Conservation (phyloP, 2,888 invertebrate genomes). For the Netelia melanura region DNA sequence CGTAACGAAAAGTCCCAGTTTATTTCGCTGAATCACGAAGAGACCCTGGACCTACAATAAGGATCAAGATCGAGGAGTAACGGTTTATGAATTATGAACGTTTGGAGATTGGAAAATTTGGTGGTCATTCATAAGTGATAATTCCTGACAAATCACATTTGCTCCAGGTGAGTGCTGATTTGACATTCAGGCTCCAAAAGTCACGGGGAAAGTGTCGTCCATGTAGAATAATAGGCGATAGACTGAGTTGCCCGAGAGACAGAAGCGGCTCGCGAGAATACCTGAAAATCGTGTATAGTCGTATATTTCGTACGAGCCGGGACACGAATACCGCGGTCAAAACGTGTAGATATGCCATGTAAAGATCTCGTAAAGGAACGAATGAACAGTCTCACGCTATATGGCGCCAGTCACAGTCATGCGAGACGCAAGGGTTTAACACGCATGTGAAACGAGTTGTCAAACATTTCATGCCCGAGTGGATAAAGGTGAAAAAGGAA, state of each 20-base stretch:
- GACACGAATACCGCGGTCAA: conserved; percentile 58
- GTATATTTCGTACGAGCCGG: conserved; percentile 67
- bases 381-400: conserved; percentile 60
- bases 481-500: conserved; percentile 63
- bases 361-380: conserved; percentile 62
- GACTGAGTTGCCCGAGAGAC: conserved; percentile 69
- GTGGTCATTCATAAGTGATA: conserved; percentile 42
- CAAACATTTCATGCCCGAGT: conserved; percentile 76
- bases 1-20: conserved; percentile 52
- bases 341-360: conserved; percentile 31
- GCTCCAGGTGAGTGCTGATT: conserved; percentile 21
- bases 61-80: conserved; percentile 39
- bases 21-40: conserved; percentile 56
- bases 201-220: conserved; percentile 31
- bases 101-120: conserved; percentile 45
- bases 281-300: conserved; percentile 15
- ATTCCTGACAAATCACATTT: conserved; percentile 48
- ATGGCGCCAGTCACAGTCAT: conserved; percentile 57
- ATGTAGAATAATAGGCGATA: conserved; percentile 70
- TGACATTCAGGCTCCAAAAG: conserved; percentile 19
- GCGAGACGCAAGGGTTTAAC: conserved; percentile 65
- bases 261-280: conserved; percentile 53
- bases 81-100: conserved; percentile 59
- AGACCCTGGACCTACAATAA: conserved; percentile 48
- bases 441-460: conserved; percentile 72